A percentile compares a stretch with the other conserved stretches of the same genome.
phyloP scores from a whole-genome alignment of 2,113 vertebrate species.

The Eubucco bourcierii region DNA sequence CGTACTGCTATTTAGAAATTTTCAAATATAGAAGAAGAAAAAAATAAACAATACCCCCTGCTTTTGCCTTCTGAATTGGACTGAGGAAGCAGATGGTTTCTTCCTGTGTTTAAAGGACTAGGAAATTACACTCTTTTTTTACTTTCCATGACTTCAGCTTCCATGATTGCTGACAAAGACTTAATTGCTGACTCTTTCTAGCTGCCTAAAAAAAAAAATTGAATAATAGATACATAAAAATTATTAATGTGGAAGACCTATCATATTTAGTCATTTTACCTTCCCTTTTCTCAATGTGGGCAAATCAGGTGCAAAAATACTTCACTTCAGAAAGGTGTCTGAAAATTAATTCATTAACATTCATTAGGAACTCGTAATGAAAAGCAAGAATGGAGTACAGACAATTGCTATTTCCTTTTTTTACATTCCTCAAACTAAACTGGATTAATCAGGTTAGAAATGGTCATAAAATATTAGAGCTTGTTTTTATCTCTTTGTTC shows the following conservation, averaged over 20 bases:
- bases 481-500: slow-evolving; percentile 11
- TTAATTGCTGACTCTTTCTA: slow-evolving; percentile 7
- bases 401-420: neutral
- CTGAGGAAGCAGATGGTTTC: neutral
- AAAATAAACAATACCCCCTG: neutral
- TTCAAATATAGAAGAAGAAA: neutral
- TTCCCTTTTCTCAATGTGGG: neutral
- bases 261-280: neutral
- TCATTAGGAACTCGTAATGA: neutral
- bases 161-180: neutral
- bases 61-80: neutral
- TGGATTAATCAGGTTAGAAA: slow-evolving; percentile 29
- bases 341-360: slow-evolving; percentile 37
- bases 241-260: neutral
- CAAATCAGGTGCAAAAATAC: slow-evolving; percentile 4
- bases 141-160: neutral
- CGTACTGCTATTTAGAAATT: neutral
- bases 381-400: neutral
- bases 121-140: neutral
- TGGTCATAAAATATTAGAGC: slow-evolving; percentile 26
- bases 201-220: neutral
- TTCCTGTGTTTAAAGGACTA: neutral
- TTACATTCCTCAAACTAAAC: slow-evolving; percentile 29
- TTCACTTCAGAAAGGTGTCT: neutral
- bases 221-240: neutral